Base-by-base conservation (phyloP, 1,140 invertebrate genomes). In the Drosophila murphyi region DNA sequence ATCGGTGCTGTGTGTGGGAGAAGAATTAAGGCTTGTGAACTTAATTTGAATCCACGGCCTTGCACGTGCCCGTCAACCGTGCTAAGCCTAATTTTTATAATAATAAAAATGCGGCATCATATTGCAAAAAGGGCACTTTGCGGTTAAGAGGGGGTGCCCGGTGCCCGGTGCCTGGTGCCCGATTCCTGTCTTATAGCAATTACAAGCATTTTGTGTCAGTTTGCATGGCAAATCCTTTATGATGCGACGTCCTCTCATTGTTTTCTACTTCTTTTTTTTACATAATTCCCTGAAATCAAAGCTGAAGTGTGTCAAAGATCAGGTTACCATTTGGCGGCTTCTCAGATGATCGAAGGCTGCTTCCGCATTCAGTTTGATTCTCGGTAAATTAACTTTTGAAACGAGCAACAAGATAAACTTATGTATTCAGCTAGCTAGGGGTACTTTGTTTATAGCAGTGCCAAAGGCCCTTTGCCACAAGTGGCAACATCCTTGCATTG, bases 161-260 rank as follows among this genome's bases (percentile, higher is more conserved):
- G 20, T 20, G 20, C 20, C 20, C 20, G 20, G 20, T 20, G 20
- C 20, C 20, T 2, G 20, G 20, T 20, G 12, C 12, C 7, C 39
- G 34, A 10, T 35, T 29, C 10, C 61, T 62, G 28, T 67, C 62
- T 76, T 37, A 59, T 57, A 68, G 85, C 78, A 91, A 91, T 91
- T 91, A 91, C 75, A 82, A 81, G 6, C 88, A 85, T 91, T 91
- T 91, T 91, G 80, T 91, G 88, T 91, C 88, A 88, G 88, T 88
- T 89, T 91, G 72, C 48, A 56, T 67, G 71, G 72, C 68, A 88
- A 88, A 89, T 85, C 86, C 86, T 70, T 76, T 75, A 67, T 72
- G 55, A 59, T 60, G 54, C 73, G 69, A 59, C 59, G 32, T 32
- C 72, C 10, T 31, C 65, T 34, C 41, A 59, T 78, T 71, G 65